phyloP scores from a whole-genome alignment of 2,797 vertebrate species.

The Tapirus indicus region DNA sequence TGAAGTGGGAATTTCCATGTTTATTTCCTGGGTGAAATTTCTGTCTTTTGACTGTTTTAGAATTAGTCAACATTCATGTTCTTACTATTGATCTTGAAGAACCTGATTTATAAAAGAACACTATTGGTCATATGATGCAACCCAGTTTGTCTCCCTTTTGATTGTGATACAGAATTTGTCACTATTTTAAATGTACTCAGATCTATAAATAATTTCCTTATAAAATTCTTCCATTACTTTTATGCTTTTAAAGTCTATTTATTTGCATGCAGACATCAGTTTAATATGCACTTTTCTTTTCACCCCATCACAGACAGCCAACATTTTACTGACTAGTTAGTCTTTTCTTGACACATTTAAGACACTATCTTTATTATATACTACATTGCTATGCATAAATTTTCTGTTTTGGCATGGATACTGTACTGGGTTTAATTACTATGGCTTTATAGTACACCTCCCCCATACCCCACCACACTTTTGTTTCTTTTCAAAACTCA shows the following conservation, averaged over 20 bases:
- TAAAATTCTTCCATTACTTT: background rate
- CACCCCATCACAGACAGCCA: background rate
- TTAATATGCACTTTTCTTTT: slow-evolving; percentile 36
- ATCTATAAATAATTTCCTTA: slow-evolving; percentile 22
- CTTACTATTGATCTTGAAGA: slow-evolving; percentile 40
- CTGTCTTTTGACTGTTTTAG: slow-evolving; percentile 29
- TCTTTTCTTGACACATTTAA: slow-evolving; percentile 22
- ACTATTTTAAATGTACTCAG: slow-evolving; percentile 1
- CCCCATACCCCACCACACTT: background rate
- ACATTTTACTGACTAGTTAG: slow-evolving; percentile 3
- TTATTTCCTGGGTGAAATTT: slow-evolving; percentile 34
- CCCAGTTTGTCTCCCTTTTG: slow-evolving; percentile 3
- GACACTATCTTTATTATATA: slow-evolving; percentile 20
- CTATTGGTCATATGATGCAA: background rate
- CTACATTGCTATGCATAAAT: background rate
- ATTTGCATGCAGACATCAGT: background rate
- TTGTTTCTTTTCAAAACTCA: slow-evolving; percentile 46
- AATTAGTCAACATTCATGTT: background rate
- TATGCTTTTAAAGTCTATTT: slow-evolving; percentile 26
- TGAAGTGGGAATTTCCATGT: slow-evolving; percentile 48
- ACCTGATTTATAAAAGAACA: slow-evolving; percentile 16
- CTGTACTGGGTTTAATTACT: background rate
- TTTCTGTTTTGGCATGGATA: background rate
- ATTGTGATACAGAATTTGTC: slow-evolving; percentile 40
- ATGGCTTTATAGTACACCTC: background rate